Evolutionary conservation across 2,888 invertebrate species (phyloP), one percentile per base, ranked within the genome.

Genomic region (Oligia strigilis): DNA sequence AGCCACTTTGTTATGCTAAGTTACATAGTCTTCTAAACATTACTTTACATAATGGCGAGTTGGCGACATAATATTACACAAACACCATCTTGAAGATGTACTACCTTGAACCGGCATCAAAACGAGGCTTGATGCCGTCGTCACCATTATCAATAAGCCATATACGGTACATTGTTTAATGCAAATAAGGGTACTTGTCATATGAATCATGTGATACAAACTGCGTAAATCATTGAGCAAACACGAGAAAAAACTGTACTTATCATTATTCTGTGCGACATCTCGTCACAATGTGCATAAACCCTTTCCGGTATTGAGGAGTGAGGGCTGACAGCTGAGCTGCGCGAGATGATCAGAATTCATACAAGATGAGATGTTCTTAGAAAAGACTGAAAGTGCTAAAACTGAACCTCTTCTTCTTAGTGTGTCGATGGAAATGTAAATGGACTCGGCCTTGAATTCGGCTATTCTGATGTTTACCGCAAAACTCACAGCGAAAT

Each of bases 141-240:
- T 60, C 70, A 23, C 13, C 43, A 64, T 49, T 43, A 29, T 23
- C 71, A 70, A 84, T 58, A 81, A 84, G 72, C 66, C 55, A 67
- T 66, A 8, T 43, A 77, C 84, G 9, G 40, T 46, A 46, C 49
- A 82, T 83, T 87, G 88, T 86, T 72, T 4, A 62, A 86, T 87
- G 84, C 80, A 84, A 82, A 89, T 87, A 82, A 62, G 66, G 36
- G 62, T 55, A 60, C 67, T 67, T 69, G 71, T 64, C 23, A 49
- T 36, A 64, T 83, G 83, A 87, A 74, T 87, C 87, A 87, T 80
- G 49, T 40, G 40, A 14, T 52, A 72, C 36, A 11, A 79, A 82
- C 88, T 88, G 88, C 88, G 89, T 88, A 89, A 81, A 85, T 88
- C 66, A 84, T 77, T 73, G 62, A 77, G 46, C 49, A 83, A 78